Evolutionary conservation across 2,797 vertebrate species (phyloP).

Genomic region (Erpetoichthys calabaricus): DNA sequence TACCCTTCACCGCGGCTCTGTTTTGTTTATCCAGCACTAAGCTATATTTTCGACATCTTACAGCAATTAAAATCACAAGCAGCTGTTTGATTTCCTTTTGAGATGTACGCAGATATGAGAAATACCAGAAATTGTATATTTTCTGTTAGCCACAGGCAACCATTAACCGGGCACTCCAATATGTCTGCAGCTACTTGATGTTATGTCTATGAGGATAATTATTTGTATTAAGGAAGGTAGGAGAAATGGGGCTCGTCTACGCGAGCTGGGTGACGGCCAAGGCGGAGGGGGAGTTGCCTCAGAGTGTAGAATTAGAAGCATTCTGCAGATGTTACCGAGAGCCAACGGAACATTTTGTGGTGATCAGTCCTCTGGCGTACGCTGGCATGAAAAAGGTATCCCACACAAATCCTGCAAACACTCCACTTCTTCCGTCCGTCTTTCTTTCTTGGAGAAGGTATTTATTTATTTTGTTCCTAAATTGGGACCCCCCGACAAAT

Average conservation of each 20-base stretch:
- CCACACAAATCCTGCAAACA: conserved; percentile 33
- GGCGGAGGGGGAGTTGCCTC: conserved; percentile 37
- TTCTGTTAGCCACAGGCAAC: conserved; percentile 2
- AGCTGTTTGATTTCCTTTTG: conserved; percentile 4
- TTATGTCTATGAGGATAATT: conserved; percentile 46
- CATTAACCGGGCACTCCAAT: conserved; percentile 18
- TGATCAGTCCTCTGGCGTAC: conserved; percentile 46
- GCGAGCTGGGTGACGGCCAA: conserved; percentile 33
- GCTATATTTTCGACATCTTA: conserved; percentile 2
- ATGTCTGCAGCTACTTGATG: conserved; percentile 41
- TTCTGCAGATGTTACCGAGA: conserved; percentile 59
- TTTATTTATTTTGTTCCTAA: conserved; percentile 7
- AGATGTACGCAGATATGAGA: background rate
- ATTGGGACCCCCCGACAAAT: conserved; percentile 18
- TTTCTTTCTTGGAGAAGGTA: background rate
- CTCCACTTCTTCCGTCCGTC: conserved; percentile 19
- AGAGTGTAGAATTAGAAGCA: conserved; percentile 48
- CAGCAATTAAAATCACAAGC: conserved; percentile 5
- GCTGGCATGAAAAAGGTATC: conserved; percentile 43
- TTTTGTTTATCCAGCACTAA: background rate
- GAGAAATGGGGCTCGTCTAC: conserved; percentile 46
- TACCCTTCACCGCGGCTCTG: background rate
- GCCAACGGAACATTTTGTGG: conserved; percentile 71
- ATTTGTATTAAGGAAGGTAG: conserved; percentile 50
- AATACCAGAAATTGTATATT: conserved; percentile 3